phyloP scores from a whole-genome alignment of 1,140 invertebrate species.

The Drosophila arizonae region DNA sequence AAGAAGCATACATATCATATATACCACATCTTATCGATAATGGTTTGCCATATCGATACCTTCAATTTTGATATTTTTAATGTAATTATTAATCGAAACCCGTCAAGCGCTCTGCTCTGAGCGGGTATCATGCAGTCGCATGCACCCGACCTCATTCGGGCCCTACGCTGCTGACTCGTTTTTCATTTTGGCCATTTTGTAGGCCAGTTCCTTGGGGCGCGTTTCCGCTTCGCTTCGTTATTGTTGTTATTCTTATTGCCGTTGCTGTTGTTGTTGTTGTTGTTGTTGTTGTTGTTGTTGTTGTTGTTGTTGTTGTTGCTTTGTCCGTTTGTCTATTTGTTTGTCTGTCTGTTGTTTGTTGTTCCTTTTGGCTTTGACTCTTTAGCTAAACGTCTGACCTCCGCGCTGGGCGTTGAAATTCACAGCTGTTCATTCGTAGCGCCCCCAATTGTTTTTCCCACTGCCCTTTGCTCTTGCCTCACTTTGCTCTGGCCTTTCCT shows the following conservation, averaged over 20 bases:
- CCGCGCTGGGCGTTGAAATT: conserved; percentile 41
- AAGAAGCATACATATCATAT: no score
- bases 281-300: conserved; percentile 28
- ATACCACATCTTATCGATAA: no score
- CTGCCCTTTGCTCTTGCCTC: not conserved
- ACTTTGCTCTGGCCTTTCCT: not conserved
- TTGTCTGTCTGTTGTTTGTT: conserved; percentile 14
- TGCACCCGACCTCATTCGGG: not conserved
- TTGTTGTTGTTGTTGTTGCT: conserved; percentile 15
- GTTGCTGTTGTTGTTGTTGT: conserved; percentile 16
- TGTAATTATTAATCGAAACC: no score
- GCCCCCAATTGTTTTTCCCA: conserved; percentile 1
- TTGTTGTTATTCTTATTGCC: conserved; percentile 12
- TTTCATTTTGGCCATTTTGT: conserved; percentile 44
- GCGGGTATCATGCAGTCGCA: not conserved
- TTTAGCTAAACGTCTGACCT: conserved; percentile 40
- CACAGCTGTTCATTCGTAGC: conserved; percentile 53
- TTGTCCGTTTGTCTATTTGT: conserved; percentile 5
- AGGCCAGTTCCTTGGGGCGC: conserved; percentile 44
- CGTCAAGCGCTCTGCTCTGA: not conserved
- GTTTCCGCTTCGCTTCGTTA: conserved; percentile 34
- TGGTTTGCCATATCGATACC: no score
- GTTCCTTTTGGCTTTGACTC: conserved; percentile 26
- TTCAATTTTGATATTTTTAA: no score
- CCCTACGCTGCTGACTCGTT: not conserved